Base-by-base conservation (phyloP, 2,797 vertebrate species). In the Mallotus villosus region DNA sequence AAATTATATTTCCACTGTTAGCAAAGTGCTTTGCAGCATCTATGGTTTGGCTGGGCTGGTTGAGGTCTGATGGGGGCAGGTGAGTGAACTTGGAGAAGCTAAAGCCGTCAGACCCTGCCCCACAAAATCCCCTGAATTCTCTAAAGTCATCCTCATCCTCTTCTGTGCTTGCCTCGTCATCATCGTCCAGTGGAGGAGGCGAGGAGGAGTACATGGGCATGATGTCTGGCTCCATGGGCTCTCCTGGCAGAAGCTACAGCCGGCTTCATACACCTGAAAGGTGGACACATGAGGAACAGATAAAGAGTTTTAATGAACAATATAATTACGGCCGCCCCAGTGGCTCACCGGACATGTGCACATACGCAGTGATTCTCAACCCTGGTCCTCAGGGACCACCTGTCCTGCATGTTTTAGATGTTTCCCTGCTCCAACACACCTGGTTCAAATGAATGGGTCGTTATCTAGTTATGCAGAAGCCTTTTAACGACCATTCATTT, bases 121-220 rank as follows among this genome's bases (percentile, higher is more conserved):
- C 89, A 70, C 94, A 91, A 87, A 97, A 95, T 16, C 91, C 93
- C 74, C 95, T 94, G 75, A 97, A 97, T 78, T 95, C 94, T 74
- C 94, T 94, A 83, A 97, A 97, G 76, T 96, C 95, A 0, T 97
- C 95, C 0, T 97, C 95, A 0, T 96, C 94, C 0, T 95, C 94
- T 1, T 93, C 94, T 0, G 41, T 46, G 41, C 92, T 89, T 61
- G 94, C 95, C 1, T 46, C 41, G 11, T 90, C 93, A 67, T 91
- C 95, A 71, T 93, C 94, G 77, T 95, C 94, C 70, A 96, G 86
- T 0, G 93, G 95, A 74, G 95, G 95, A 0, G 95, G 95, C 60
- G 95, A 95, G 55, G 95, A 94, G 76, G 95, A 94, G 77, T 95
- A 95, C 88, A 96, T 91, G 82, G 93, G 93, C 84, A 95, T 92